Conservation (phyloP, 2,113 vertebrate genomes). For the Ahaetulla prasina region DNA sequence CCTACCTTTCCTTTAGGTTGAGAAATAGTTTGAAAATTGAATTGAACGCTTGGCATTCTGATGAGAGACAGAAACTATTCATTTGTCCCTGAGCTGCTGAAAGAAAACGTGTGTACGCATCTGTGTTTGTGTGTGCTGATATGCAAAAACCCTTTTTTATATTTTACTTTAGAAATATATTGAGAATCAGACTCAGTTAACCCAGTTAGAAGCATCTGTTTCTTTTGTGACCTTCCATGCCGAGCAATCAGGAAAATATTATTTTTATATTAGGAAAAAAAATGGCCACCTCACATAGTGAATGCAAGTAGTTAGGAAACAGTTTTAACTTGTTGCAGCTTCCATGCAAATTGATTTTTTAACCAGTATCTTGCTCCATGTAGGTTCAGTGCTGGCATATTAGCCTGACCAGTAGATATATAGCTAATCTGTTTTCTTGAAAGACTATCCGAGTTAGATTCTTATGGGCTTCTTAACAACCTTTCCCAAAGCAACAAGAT, state of each 20-base stretch:
- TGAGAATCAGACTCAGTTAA: neutral
- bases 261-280: neutral
- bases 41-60: conserved; percentile 23
- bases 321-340: neutral
- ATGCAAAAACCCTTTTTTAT: neutral
- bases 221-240: neutral
- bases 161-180: neutral
- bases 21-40: conserved; percentile 29
- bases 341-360: neutral
- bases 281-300: neutral
- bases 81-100: neutral
- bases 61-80: neutral
- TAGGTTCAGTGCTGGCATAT: neutral
- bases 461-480: neutral
- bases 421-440: neutral
- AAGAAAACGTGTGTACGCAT: neutral
- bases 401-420: neutral
- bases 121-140: neutral
- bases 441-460: neutral
- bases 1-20: neutral
- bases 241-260: neutral
- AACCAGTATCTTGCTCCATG: neutral
- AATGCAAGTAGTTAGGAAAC: neutral
- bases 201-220: neutral
- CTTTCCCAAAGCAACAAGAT: neutral